Conservation (phyloP, 2,888 invertebrate genomes). For the Epinotia ramella region DNA sequence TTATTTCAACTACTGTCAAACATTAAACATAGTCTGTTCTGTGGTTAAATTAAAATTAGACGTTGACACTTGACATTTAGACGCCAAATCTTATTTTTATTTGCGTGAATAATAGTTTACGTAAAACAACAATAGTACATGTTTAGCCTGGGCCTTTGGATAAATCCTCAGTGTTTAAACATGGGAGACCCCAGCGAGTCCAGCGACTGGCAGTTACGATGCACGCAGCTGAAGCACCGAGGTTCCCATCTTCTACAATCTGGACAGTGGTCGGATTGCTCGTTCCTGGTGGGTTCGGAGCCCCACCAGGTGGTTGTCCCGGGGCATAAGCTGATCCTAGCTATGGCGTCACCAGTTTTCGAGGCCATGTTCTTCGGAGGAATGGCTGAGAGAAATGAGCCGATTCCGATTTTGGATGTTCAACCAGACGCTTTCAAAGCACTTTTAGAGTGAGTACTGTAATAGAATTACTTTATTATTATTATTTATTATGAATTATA, state of each 20-base stretch:
- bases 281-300: slow-evolving; percentile 92
- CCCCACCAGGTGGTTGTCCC: slow-evolving; percentile 90
- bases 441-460: slow-evolving; percentile 88
- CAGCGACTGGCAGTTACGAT: slow-evolving; percentile 91
- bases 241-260: slow-evolving; percentile 91
- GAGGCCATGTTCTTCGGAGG: slow-evolving; percentile 95
- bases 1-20: no score
- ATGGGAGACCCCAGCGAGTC: slow-evolving; percentile 88
- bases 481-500: no score
- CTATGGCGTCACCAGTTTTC: slow-evolving; percentile 95
- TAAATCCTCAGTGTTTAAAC: slow-evolving; percentile 53
- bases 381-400: slow-evolving; percentile 91
- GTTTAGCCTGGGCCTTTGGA: not conserved
- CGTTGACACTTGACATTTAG: slow-evolving; percentile 31
- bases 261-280: slow-evolving; percentile 93
- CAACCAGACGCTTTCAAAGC: slow-evolving; percentile 95
- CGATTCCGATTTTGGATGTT: slow-evolving; percentile 92
- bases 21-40: not conserved
- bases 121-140: slow-evolving; percentile 31
- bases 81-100: slow-evolving; percentile 36
- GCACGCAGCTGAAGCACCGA: slow-evolving; percentile 89
- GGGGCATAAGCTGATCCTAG: slow-evolving; percentile 92
- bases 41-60: slow-evolving; percentile 16
- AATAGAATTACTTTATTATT: no score
- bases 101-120: slow-evolving; percentile 36